Base-by-base conservation (phyloP, 2,797 vertebrate species). In the Darevskia mixta region DNA sequence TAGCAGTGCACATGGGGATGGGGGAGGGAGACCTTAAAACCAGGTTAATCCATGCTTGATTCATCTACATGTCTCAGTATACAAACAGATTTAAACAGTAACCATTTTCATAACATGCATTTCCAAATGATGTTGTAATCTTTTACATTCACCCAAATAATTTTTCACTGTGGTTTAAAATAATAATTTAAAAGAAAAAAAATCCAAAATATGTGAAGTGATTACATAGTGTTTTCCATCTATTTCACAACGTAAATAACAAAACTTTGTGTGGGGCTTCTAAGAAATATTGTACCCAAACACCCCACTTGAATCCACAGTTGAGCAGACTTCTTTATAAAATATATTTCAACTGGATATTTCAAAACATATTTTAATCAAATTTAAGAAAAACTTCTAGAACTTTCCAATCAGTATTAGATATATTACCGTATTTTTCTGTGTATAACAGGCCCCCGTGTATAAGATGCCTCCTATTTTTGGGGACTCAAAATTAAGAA, bases 1-100 rank as follows among this genome's bases (percentile, higher is more conserved):
- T n/a, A 32, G 20, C 18, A 38, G 25, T 72, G 35, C 35, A 7
- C 27, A 66, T 41, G 18, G 27, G 27, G 5, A 55, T 55, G 49
- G 18, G 35, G 43, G 4, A 29, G 27, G 25, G 75, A 10, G 17
- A 17, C 9, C 27, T 25, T 1, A 88, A 92, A 92, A 90, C 71
- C 90, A 91, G 86, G 69, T 92, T 93, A 94, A 94, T 92, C 90
- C 81, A 81, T 81, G 45, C 80, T 89, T 91, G 83, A 92, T 86
- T 90, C 43, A 87, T 86, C 43, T 75, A 38, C 23, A 81, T 75
- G 43, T 43, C 32, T 13, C 45, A 75, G 38, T 88, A 78, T 71
- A 66, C 83, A 86, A 69, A 72, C 88, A 84, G 84, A 82, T 79
- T 82, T 81, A 85, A 86, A 61, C 64, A 55, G 79, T 83, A 92